Evolutionary conservation across 2,113 vertebrate species (phyloP), one percentile per base, ranked within the genome.

Genomic region (Ibidorhyncha struthersii): DNA sequence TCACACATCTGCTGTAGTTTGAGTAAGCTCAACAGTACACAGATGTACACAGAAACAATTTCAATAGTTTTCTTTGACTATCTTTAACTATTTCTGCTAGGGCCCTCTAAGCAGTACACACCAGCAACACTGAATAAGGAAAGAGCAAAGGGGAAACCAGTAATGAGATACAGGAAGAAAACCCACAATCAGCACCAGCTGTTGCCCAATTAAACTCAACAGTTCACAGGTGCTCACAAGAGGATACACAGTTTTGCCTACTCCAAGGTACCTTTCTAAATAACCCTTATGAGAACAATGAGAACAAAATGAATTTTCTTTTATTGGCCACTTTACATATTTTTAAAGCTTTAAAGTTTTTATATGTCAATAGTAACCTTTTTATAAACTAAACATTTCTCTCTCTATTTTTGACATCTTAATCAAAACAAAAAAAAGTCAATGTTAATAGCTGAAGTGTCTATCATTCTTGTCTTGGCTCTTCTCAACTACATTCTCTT

Each of bases 221-320:
- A 97, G 96, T 97, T 98, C 97, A 96, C 97, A 98, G 97, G 96
- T 98, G 96, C 97, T 96, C 93, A 71, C 91, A 97, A 92, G 94
- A 97, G 95, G 49, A 91, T 87, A 93, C 34, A 58, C 77, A 96
- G 81, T 90, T 94, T 95, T 97, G 89, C 62, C 40, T 94, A 62
- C 32, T 62, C 93, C 90, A 95, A 26, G 29, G 36, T 95, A 93
- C 79, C 62, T 93, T 97, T 80, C 59, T 87, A 96, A 96, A 95
- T 77, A 96, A 93, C 40, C 49, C 93, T 95, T 76, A 40, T 41
- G 80, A 97, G 49, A 95, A 91, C 77, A 96, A 89, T 79, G 62
- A 63, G 62, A 65, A 95, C 61, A 77, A 80, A 96, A 90, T 38
- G 1, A 81, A 56, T 93, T 93, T 70, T 89, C 53, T 93, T 92